Evolutionary conservation across 2,113 vertebrate species (phyloP).

Genomic region (Puffinus mauretanicus): DNA sequence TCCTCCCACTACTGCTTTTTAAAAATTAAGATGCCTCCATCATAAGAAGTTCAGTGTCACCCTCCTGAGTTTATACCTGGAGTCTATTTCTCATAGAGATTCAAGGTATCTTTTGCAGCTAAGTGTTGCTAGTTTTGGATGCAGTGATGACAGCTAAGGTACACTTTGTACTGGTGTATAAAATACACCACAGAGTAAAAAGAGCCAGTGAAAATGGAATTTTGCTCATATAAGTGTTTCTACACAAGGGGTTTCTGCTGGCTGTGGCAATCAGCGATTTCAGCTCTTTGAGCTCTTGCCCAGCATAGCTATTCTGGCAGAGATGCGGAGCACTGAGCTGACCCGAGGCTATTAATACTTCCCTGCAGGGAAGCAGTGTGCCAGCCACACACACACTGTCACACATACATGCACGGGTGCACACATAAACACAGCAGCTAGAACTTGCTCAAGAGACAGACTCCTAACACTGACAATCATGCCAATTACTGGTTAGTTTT

Average conservation of each 20-base stretch:
- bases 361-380: neutral
- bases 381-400: neutral
- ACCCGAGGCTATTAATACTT: neutral
- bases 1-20: neutral
- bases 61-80: neutral
- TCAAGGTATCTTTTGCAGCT: neutral
- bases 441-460: neutral
- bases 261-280: neutral
- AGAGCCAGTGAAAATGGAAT: slow-evolving; percentile 1
- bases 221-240: neutral
- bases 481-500: slow-evolving; percentile 20
- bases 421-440: neutral
- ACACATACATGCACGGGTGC: neutral
- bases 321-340: neutral
- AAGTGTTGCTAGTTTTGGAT: neutral
- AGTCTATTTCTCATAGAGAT: neutral
- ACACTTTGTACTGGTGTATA: neutral
- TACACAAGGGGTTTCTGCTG: neutral
- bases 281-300: slow-evolving; percentile 38
- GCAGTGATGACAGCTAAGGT: neutral
- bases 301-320: slow-evolving; percentile 9
- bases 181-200: neutral
- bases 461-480: neutral
- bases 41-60: neutral
- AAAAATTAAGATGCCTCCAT: neutral